A percentile compares a stretch with the other conserved stretches of the same genome.
phyloP scores from a whole-genome alignment of 23 tunicate genomes.

The Corella eumyota region DNA sequence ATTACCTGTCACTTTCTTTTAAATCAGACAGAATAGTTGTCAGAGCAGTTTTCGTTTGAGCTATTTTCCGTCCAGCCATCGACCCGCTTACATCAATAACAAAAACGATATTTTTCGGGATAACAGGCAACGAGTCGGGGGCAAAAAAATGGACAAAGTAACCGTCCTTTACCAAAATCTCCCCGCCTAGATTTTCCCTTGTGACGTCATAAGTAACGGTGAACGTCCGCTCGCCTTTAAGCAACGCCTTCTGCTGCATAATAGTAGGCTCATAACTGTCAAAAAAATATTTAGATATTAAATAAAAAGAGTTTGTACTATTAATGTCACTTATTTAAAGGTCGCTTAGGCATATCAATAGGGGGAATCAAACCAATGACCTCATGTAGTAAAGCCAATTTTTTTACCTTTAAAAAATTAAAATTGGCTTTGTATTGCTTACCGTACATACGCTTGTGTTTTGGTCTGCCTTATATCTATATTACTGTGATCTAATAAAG shows the following conservation, averaged over 20 bases:
- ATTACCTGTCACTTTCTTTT: slow-evolving; percentile 35
- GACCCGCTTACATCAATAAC: slow-evolving; percentile 73
- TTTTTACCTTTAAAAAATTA: too few relatives aligned
- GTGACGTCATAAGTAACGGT: slow-evolving; percentile 64
- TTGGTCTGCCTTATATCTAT: slow-evolving; percentile 20
- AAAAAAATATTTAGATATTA: slow-evolving; percentile 7
- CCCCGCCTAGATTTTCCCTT: slow-evolving; percentile 44
- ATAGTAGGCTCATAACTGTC: slow-evolving; percentile 43
- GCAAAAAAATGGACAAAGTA: slow-evolving; percentile 81
- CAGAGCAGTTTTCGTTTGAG: slow-evolving; percentile 52
- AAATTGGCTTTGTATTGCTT: too few relatives aligned
- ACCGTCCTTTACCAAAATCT: slow-evolving; percentile 39
- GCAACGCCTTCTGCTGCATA: slow-evolving; percentile 18
- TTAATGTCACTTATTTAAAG: too few relatives aligned
- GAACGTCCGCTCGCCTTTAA: slow-evolving; percentile 17
- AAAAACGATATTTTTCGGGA: slow-evolving; percentile 70
- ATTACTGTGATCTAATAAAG: background rate
- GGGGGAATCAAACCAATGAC: too few relatives aligned
- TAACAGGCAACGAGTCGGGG: slow-evolving; percentile 40
- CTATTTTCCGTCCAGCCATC: slow-evolving; percentile 42
- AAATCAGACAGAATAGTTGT: slow-evolving; percentile 23
- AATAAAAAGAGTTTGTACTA: too few relatives aligned
- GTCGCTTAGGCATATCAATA: too few relatives aligned
- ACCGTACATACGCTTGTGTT: slow-evolving; percentile 41
- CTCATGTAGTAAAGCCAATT: too few relatives aligned